phyloP scores from a whole-genome alignment of 2,888 invertebrate genomes.

The Heliconius charithonia region DNA sequence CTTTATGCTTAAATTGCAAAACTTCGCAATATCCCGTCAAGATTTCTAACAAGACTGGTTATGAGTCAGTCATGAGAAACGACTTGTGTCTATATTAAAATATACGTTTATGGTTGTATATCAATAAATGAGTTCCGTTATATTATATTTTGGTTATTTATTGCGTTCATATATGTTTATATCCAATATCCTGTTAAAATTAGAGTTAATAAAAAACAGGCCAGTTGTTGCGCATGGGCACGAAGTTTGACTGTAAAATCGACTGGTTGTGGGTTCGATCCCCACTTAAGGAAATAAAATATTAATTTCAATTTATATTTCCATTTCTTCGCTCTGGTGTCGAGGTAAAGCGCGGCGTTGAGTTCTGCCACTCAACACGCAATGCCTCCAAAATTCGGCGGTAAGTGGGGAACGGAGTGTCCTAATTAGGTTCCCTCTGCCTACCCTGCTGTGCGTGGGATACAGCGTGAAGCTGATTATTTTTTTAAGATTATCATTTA shows the following conservation, averaged over 20 bases:
- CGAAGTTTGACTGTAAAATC: neutral
- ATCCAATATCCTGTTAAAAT: neutral
- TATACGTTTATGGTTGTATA: constrained; percentile 43
- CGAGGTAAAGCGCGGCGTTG: too few species aligned
- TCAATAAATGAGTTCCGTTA: constrained; percentile 42
- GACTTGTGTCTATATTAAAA: constrained; percentile 38
- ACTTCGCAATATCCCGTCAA: constrained; percentile 49
- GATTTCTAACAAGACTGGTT: constrained; percentile 43
- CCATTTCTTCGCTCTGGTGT: too few species aligned
- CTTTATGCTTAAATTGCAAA: constrained; percentile 37
- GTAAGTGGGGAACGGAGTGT: too few species aligned
- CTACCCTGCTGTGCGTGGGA: too few species aligned
- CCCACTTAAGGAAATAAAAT: too few species aligned
- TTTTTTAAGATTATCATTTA: neutral
- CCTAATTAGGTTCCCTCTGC: too few species aligned
- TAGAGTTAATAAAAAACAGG: neutral
- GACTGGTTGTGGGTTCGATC: too few species aligned
- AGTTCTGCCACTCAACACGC: too few species aligned
- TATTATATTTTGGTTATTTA: constrained; percentile 30
- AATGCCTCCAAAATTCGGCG: too few species aligned
- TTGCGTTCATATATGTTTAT: neutral
- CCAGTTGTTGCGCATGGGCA: too few species aligned
- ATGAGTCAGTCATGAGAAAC: constrained; percentile 50
- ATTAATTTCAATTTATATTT: too few species aligned
- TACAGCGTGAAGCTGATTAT: too few species aligned